phyloP scores from a whole-genome alignment of 2,797 vertebrate genomes.

The Lerista edwardsae region DNA sequence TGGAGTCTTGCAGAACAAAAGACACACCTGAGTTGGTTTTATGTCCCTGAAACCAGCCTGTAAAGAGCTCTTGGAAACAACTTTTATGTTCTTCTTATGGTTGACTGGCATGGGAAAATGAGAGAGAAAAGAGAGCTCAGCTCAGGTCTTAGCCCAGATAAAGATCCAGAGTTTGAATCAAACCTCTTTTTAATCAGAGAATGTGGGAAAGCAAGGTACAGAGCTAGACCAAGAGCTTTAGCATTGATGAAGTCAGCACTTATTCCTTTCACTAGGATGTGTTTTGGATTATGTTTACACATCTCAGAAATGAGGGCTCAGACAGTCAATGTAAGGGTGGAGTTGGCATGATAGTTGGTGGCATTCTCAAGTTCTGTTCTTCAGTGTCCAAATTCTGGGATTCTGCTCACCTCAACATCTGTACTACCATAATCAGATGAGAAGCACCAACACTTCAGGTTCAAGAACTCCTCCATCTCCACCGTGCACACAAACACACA shows the following conservation, averaged over 20 bases:
- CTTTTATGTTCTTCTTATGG: slow-evolving; percentile 39
- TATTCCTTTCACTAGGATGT: not conserved
- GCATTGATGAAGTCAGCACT: slow-evolving; percentile 24
- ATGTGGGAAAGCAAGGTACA: not conserved
- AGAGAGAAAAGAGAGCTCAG: not conserved
- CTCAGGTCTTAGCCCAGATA: not conserved
- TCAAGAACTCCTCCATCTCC: not conserved
- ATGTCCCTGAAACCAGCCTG: slow-evolving; percentile 41
- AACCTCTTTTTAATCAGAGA: slow-evolving; percentile 44
- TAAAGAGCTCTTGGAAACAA: slow-evolving; percentile 2
- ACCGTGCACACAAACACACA: not conserved
- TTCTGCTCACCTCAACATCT: not conserved
- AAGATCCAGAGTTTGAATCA: slow-evolving; percentile 46
- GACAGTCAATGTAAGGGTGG: not conserved
- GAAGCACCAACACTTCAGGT: not conserved
- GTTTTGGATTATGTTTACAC: not conserved
- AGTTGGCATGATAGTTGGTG: not conserved
- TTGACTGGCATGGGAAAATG: slow-evolving; percentile 60
- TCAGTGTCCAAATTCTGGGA: not conserved
- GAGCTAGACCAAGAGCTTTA: not conserved
- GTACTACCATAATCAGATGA: not conserved
- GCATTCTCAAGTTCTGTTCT: not conserved
- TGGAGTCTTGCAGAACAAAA: not conserved
- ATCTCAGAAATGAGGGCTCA: not conserved
- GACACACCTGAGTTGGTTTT: slow-evolving; percentile 38